These are phyloP conservation scores for Lithobates sylvaticus DNA, from an alignment of 2,797 vertebrate species.

Conservation along the genomic window DNA sequence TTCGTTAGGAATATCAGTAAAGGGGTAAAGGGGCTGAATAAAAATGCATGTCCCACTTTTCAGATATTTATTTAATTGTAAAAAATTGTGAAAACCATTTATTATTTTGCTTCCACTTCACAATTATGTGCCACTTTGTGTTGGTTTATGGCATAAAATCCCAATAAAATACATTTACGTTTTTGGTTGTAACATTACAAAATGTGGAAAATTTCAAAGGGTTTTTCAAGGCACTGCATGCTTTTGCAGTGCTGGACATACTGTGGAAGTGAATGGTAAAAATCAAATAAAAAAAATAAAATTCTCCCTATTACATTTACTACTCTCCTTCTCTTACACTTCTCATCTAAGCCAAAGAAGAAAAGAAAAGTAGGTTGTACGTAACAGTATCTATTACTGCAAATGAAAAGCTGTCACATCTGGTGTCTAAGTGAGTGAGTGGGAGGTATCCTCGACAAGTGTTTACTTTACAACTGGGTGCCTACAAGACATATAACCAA, in stretches of 20 bases:
- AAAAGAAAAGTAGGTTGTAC: not conserved
- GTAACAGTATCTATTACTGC: not conserved
- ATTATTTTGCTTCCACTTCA: no score
- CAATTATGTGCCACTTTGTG: no score
- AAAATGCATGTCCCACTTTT: no score
- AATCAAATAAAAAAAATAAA: not conserved
- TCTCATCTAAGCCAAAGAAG: not conserved
- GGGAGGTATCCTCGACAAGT: not conserved
- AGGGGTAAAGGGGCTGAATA: no score
- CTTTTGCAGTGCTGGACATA: not conserved
- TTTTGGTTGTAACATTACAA: no score
- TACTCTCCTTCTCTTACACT: not conserved
- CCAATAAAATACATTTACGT: no score
- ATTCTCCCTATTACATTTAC: not conserved
- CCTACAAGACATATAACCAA: not conserved
- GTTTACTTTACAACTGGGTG: not conserved
- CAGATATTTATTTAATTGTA: no score
- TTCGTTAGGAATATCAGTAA: no score
- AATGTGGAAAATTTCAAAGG: no score
- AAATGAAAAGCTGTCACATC: not conserved
- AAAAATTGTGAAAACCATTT: no score
- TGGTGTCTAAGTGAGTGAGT: not conserved
- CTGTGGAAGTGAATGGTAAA: not conserved
- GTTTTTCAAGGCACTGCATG: not conserved
- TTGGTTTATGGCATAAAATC: no score